phyloP scores from a whole-genome alignment of 2,113 vertebrate species.

The Halcyon senegalensis region DNA sequence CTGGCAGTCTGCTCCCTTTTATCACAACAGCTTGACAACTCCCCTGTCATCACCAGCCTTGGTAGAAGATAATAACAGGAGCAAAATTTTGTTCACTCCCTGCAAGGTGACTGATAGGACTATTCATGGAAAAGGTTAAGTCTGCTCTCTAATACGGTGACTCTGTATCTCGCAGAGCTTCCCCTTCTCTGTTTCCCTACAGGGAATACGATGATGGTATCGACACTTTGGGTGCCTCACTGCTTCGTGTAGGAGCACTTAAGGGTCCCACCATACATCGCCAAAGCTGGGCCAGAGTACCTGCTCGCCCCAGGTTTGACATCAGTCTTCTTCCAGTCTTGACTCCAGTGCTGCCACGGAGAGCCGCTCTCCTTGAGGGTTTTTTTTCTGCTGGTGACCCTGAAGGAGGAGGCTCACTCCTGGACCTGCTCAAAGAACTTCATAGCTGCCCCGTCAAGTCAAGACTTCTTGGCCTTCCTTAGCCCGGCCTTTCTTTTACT shows the following conservation, averaged over 20 bases:
- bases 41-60: constrained; percentile 38
- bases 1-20: constrained; percentile 57
- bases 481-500: neutral
- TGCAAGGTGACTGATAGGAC: neutral
- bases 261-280: neutral
- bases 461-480: neutral
- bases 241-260: neutral
- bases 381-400: neutral
- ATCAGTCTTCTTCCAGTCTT: neutral
- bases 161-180: neutral
- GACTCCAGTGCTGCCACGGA: neutral
- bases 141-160: neutral
- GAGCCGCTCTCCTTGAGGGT: neutral
- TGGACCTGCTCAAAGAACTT: neutral
- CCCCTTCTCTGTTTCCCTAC: neutral
- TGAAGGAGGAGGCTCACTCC: neutral
- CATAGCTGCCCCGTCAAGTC: neutral
- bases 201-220: neutral
- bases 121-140: neutral
- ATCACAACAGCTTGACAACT: constrained; percentile 65
- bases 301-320: neutral
- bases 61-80: constrained; percentile 21
- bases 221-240: neutral
- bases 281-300: neutral
- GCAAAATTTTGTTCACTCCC: constrained; percentile 28